Percentiles rank a stretch among this genome's conserved stretches.
phyloP scores from a whole-genome alignment of 2,113 vertebrate genomes.

The Glaucomys volans region DNA sequence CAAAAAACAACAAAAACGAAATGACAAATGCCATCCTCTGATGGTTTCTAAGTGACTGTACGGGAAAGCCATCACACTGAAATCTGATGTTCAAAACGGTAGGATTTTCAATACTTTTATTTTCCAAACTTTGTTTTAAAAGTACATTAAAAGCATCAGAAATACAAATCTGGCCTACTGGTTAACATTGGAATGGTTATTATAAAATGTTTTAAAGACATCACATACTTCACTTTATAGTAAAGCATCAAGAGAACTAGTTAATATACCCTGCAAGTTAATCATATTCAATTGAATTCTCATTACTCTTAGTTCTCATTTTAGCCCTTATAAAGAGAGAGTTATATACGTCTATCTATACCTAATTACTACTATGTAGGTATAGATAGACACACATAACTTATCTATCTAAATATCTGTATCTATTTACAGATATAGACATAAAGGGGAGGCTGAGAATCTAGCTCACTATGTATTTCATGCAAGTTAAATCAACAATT shows the following conservation, averaged over 20 bases:
- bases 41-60: constrained; percentile 1
- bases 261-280: constrained; percentile 25
- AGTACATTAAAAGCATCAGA: constrained; percentile 57
- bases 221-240: constrained; percentile 57
- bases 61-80: neutral
- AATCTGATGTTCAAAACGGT: constrained; percentile 47
- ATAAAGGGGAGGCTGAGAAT: neutral
- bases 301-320: constrained; percentile 63
- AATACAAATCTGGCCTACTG: constrained; percentile 57
- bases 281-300: constrained; percentile 59
- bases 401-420: neutral
- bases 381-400: constrained; percentile 27
- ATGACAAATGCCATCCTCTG: neutral
- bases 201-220: constrained; percentile 65
- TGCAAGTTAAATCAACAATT: constrained; percentile 6
- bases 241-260: constrained; percentile 58
- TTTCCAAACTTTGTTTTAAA: constrained; percentile 65
- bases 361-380: neutral
- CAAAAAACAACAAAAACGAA: neutral
- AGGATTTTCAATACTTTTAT: constrained; percentile 67
- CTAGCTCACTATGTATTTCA: constrained; percentile 42
- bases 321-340: constrained; percentile 80
- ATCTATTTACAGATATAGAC: neutral
- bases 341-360: constrained; percentile 5
- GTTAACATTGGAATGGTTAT: constrained; percentile 58